These are phyloP conservation scores for Rafetus swinhoei DNA, from an alignment of 2,113 vertebrate species.

Conservation along the genomic window DNA sequence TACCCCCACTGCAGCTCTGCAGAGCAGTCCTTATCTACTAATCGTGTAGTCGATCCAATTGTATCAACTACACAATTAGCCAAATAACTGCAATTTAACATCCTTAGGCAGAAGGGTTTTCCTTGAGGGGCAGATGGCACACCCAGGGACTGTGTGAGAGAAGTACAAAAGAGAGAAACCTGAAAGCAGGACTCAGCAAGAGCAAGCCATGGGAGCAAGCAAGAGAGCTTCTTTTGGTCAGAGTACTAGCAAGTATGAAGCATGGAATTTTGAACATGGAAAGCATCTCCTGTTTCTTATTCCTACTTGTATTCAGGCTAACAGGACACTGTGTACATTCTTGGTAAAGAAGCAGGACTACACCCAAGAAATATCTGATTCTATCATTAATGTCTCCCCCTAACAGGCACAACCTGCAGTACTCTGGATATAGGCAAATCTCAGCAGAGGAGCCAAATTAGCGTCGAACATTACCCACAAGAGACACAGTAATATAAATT, in stretches of 20 bases:
- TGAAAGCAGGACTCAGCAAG: neutral
- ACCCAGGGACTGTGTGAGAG: neutral
- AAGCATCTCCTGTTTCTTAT: neutral
- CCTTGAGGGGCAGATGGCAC: neutral
- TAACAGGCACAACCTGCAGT: neutral
- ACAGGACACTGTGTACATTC: neutral
- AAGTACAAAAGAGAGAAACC: neutral
- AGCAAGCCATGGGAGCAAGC: neutral
- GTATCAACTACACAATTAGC: too few species aligned
- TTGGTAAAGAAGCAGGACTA: neutral
- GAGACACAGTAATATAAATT: too few species aligned
- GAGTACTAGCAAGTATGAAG: neutral
- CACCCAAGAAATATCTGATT: fast-evolving
- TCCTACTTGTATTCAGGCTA: neutral
- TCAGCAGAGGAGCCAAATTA: too few species aligned
- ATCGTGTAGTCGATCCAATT: too few species aligned
- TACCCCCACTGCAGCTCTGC: too few species aligned
- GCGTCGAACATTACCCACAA: too few species aligned
- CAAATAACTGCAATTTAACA: too few species aligned
- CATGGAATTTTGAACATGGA: neutral
- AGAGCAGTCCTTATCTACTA: too few species aligned
- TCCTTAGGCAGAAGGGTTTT: neutral
- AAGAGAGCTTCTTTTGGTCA: neutral
- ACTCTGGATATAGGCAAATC: too few species aligned
- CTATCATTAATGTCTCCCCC: neutral